These are phyloP conservation scores for Rhabdophis nuchalis DNA, from an alignment of 2,797 vertebrate genomes.

Conservation along the genomic window DNA sequence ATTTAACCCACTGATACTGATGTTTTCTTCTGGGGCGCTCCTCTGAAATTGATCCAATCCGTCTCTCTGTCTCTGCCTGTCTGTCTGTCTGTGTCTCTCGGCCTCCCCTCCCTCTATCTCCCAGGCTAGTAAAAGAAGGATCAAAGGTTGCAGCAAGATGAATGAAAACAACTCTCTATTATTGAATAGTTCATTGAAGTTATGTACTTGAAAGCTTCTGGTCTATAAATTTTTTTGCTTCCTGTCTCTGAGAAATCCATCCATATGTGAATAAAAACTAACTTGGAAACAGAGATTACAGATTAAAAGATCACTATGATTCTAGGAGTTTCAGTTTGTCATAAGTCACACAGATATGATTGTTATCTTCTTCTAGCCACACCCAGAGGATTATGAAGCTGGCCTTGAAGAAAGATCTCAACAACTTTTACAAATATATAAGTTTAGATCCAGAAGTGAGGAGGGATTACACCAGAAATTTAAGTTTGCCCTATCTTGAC, in stretches of 20 bases:
- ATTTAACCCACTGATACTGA: background rate
- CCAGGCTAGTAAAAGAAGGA: background rate
- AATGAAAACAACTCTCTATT: background rate
- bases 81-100: background rate
- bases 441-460: background rate
- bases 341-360: background rate
- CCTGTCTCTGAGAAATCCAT: background rate
- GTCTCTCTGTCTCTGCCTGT: background rate
- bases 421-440: background rate
- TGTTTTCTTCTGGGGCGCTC: background rate
- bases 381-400: background rate
- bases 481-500: background rate
- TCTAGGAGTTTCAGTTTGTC: background rate
- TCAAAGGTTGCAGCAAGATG: background rate
- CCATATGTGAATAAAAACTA: background rate
- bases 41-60: background rate
- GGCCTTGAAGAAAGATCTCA: background rate
- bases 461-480: background rate
- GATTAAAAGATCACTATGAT: background rate
- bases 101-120: rapidly evolving
- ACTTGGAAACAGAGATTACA: background rate
- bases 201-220: background rate
- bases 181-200: background rate
- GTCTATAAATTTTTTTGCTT: background rate
- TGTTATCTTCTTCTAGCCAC: background rate